A percentile compares a stretch with the other conserved stretches of the same genome.
These are phyloP conservation scores for Colletes latitarsis DNA, from an alignment of 1,140 invertebrate species.

Conservation along the genomic window DNA sequence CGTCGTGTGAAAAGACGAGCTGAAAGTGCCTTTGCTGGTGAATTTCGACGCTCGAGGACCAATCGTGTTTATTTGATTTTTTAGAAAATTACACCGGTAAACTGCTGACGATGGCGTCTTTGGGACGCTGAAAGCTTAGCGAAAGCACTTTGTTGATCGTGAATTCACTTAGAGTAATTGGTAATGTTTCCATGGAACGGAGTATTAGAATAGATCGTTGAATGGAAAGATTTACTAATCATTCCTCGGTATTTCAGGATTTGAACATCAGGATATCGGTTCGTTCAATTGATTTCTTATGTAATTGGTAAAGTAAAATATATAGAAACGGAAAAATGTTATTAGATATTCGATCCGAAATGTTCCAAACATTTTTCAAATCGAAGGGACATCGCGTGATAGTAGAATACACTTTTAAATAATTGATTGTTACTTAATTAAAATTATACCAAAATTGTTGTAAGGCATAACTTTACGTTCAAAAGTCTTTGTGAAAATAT, in stretches of 20 bases:
- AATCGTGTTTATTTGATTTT: background rate
- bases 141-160: background rate
- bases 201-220: slow-evolving; percentile 12
- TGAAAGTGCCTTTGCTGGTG: background rate
- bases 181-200: background rate
- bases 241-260: background rate
- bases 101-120: background rate
- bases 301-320: too few species aligned
- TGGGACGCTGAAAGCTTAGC: background rate
- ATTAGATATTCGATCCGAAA: too few species aligned
- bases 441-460: too few species aligned
- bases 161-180: slow-evolving; percentile 26
- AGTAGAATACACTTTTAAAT: too few species aligned
- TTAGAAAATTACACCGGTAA: background rate
- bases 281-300: background rate
- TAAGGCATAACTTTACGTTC: too few species aligned
- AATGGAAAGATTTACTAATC: slow-evolving; percentile 13
- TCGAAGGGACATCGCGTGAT: too few species aligned
- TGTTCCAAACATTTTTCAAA: too few species aligned
- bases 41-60: background rate
- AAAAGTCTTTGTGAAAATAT: too few species aligned
- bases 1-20: background rate
- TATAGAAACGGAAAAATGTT: too few species aligned
- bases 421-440: too few species aligned
- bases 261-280: background rate